These are phyloP conservation scores for Sycophaga agraensis DNA, from an alignment of 1,140 invertebrate species.

Conservation along the genomic window DNA sequence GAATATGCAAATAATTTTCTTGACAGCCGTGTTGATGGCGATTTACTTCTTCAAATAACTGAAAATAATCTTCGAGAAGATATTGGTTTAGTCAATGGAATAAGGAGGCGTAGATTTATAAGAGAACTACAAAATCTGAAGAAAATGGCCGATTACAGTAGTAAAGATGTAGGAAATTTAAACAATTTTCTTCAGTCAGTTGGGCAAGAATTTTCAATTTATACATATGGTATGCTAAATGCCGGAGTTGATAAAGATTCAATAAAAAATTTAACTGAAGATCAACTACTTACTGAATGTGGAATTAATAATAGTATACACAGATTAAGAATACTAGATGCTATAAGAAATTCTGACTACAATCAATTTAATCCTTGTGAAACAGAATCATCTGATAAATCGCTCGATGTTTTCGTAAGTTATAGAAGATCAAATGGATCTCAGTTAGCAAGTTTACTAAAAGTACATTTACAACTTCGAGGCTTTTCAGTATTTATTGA, in stretches of 20 bases:
- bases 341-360: constrained; percentile 73
- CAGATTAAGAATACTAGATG: constrained; percentile 83
- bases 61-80: constrained; percentile 91
- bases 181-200: constrained; percentile 88
- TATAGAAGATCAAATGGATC: constrained; percentile 97
- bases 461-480: constrained; percentile 92
- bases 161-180: constrained; percentile 86
- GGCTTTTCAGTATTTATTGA: constrained; percentile 96
- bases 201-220: constrained; percentile 90
- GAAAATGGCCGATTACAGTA: constrained; percentile 96
- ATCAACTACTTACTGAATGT: constrained; percentile 88
- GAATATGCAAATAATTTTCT: constrained; percentile 82
- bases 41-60: constrained; percentile 89
- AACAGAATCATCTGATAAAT: constrained; percentile 81
- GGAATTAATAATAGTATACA: constrained; percentile 94
- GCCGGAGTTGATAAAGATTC: constrained; percentile 89
- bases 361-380: constrained; percentile 65
- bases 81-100: constrained; percentile 91
- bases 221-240: constrained; percentile 95
- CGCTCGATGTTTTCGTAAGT: constrained; percentile 96
- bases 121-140: constrained; percentile 93
- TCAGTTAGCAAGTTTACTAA: constrained; percentile 88
- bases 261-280: constrained; percentile 80
- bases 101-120: constrained; percentile 90
- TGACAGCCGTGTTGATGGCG: constrained; percentile 95